Conservation (phyloP, 2,113 vertebrate species). For the Smithornis capensis region DNA sequence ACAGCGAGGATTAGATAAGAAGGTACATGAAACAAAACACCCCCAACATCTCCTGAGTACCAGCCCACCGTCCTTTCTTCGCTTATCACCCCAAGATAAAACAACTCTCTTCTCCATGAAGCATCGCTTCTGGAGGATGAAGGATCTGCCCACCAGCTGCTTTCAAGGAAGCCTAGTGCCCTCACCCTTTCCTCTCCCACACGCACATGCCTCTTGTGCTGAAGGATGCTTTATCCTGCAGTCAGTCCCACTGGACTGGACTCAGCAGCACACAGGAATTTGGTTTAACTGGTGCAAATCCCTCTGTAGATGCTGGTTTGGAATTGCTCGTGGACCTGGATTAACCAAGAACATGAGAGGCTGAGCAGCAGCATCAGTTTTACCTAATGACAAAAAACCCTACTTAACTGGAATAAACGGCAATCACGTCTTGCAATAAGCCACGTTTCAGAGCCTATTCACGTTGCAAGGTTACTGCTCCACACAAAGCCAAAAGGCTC, state of each 20-base stretch:
- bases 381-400: not conserved
- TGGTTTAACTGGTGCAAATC: not conserved
- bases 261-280: rapidly evolving
- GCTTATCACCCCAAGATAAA: not conserved
- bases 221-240: not conserved
- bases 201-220: rapidly evolving
- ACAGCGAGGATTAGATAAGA: not conserved
- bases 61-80: not conserved
- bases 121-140: rapidly evolving
- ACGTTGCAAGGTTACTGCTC: not conserved
- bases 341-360: not conserved
- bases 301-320: not conserved
- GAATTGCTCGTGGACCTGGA: rapidly evolving
- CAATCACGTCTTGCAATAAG: not conserved
- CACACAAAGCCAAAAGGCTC: not conserved
- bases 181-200: not conserved
- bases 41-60: not conserved
- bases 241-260: not conserved
- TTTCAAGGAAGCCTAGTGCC: rapidly evolving
- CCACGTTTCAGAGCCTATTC: not conserved
- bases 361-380: not conserved
- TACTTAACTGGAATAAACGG: not conserved
- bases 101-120: not conserved
- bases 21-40: rapidly evolving
- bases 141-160: not conserved